Percentiles rank a stretch among this genome's conserved stretches.
Conservation (phyloP, 2,888 invertebrate genomes). For the Athrips mouffetella region DNA sequence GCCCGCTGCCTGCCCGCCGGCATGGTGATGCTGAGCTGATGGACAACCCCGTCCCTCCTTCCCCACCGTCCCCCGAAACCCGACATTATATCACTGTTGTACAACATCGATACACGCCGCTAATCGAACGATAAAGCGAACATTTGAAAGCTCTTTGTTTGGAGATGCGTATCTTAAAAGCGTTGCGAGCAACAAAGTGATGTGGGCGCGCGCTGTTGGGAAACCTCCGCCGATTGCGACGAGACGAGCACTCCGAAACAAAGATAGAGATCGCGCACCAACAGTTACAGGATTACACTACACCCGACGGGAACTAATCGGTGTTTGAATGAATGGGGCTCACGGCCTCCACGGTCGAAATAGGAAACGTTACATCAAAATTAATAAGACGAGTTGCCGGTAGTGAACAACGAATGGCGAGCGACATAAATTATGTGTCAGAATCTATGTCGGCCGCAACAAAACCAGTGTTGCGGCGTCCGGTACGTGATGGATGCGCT, state of each 20-base stretch:
- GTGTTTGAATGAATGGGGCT: constrained; percentile 5
- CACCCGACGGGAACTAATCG: constrained; percentile 5
- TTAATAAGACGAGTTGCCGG: constrained; percentile 1
- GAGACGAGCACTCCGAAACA: background rate
- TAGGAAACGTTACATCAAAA: constrained; percentile 2
- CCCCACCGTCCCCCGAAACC: constrained; percentile 1
- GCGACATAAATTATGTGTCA: constrained; percentile 9
- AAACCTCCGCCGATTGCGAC: constrained; percentile 10
- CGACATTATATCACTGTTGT: constrained; percentile 8
- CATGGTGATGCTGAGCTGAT: background rate
- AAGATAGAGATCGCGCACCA: constrained; percentile 5
- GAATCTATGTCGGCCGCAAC: constrained; percentile 6
- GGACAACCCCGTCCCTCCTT: background rate
- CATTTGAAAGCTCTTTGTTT: constrained; percentile 22
- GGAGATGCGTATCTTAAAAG: constrained; percentile 27
- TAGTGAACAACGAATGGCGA: constrained; percentile 4
- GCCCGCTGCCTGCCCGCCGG: background rate
- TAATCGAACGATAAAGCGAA: constrained; percentile 11
- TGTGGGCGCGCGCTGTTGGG: constrained; percentile 10
- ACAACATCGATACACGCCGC: constrained; percentile 11
- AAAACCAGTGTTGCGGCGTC: constrained; percentile 8
- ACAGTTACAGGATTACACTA: background rate
- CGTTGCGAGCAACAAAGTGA: constrained; percentile 18
- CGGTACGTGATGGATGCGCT: constrained; percentile 8
- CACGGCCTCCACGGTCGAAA: background rate